Base-by-base conservation (phyloP, 2,113 vertebrate species). In the Caranx melampygus region DNA sequence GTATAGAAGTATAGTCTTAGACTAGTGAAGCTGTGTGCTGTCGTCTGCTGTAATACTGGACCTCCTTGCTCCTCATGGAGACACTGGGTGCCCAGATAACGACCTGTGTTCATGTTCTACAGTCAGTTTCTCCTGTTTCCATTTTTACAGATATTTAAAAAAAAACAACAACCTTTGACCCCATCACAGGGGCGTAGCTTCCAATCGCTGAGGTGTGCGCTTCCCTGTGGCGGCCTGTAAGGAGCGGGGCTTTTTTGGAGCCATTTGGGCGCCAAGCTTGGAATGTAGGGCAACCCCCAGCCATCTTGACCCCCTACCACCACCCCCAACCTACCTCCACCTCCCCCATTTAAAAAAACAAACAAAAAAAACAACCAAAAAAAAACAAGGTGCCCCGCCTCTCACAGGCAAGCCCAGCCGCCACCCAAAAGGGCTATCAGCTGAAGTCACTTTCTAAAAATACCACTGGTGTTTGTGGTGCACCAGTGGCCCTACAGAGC, bases 251-350 rank as follows among this genome's bases (percentile, higher is more conserved):
- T 95, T 85, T 91, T 94, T 93, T 93, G 92, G 94, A 93, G 94
- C 93, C 82, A 83, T 74, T 81, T 86, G 91, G 89, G 92, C 93
- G 57, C 93, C 93, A 93, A 94, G 94, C 84, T 94, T 81, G 0
- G 94, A 95, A 95, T 95, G 95, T 95, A 95, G 91, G 92, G 91
- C 88, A 94, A 93, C 78, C 73, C 91, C 94, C 93, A 88, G 74
- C 84, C 84, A 82, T 68, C 81, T 54, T 58, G 16, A 81, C 3
- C 68, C 78, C 73, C 54, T 10, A 42, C 40, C 40, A 11, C 6
- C 40, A 42, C 3, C 47, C 31, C 67, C 83, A 65, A 31, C 45
- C 42, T 14, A 11, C 35, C 60, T 35, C 33, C 4, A 3, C 6
- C 49, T 42, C 62, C 31, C 33, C 49, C 45, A 16, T 47, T 3